A percentile compares a stretch with the other conserved stretches of the same genome.
phyloP scores from a whole-genome alignment of 2,113 vertebrate species.

The Pachycephala philippinensis region DNA sequence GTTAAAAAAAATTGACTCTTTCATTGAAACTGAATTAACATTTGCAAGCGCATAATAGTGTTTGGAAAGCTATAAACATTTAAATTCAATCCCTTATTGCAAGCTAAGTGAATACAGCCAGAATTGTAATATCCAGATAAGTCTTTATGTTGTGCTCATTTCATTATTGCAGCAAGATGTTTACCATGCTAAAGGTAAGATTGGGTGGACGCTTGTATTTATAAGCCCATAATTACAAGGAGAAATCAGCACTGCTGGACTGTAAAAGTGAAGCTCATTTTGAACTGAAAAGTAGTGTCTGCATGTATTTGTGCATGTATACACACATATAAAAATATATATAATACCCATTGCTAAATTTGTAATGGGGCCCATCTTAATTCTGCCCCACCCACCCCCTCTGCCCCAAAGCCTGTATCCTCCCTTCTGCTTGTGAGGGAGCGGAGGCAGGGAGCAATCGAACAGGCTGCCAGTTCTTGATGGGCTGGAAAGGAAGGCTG shows the following conservation, averaged over 20 bases:
- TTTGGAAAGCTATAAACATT: constrained; percentile 77
- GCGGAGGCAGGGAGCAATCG: neutral
- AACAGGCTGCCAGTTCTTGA: neutral
- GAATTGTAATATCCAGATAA: constrained; percentile 56
- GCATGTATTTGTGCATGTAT: neutral
- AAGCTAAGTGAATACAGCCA: constrained; percentile 58
- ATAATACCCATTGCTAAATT: neutral
- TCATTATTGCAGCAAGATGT: constrained; percentile 12
- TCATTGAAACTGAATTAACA: constrained; percentile 81
- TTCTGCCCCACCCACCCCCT: neutral
- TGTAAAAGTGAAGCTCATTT: neutral
- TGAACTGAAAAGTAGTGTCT: neutral
- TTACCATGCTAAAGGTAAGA: neutral
- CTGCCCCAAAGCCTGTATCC: rapidly evolving
- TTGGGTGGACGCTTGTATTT: neutral
- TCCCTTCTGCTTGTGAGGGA: neutral
- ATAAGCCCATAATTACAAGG: neutral
- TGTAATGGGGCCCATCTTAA: neutral
- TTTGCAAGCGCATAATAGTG: constrained; percentile 78
- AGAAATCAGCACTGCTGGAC: neutral
- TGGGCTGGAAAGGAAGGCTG: neutral
- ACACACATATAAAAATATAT: neutral
- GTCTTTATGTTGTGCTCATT: constrained; percentile 31
- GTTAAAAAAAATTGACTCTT: constrained; percentile 72
- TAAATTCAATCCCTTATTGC: constrained; percentile 74